These are phyloP conservation scores for Barypeithes pellucidus DNA, from an alignment of 2,888 invertebrate genomes.

Conservation along the genomic window DNA sequence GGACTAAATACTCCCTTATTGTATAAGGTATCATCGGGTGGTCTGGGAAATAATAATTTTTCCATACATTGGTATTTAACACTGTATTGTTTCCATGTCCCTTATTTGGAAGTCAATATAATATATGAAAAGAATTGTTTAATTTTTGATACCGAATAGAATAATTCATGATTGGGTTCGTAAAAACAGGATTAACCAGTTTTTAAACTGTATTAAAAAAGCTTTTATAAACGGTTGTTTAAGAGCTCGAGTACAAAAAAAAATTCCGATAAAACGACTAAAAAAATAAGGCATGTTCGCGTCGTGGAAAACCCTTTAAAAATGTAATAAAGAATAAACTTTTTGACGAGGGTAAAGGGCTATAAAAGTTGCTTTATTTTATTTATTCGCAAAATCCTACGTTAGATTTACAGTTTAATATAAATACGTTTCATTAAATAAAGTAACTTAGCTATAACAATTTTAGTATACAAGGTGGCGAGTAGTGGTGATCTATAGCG, in stretches of 20 bases:
- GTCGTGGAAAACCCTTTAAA: background rate
- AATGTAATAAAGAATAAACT: conserved; percentile 7
- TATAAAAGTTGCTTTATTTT: background rate
- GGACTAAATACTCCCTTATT: no score
- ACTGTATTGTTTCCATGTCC: no score
- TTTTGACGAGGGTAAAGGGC: conserved; percentile 1
- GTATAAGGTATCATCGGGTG: no score
- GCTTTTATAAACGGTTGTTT: background rate
- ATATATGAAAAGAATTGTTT: no score
- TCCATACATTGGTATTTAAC: no score
- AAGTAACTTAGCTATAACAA: background rate
- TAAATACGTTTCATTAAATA: background rate
- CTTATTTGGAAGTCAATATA: no score
- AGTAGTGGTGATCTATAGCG: no score
- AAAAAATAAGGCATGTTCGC: background rate
- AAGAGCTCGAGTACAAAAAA: background rate
- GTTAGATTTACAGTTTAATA: background rate
- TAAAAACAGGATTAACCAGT: background rate
- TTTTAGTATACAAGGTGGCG: background rate
- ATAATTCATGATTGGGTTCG: background rate
- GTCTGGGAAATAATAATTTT: no score
- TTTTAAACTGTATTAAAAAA: background rate
- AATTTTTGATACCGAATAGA: no score
- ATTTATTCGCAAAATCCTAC: background rate
- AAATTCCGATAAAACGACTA: background rate